Evolutionary conservation across 1,140 invertebrate species (phyloP).

Genomic region (Chrysomallon squamiferum): DNA sequence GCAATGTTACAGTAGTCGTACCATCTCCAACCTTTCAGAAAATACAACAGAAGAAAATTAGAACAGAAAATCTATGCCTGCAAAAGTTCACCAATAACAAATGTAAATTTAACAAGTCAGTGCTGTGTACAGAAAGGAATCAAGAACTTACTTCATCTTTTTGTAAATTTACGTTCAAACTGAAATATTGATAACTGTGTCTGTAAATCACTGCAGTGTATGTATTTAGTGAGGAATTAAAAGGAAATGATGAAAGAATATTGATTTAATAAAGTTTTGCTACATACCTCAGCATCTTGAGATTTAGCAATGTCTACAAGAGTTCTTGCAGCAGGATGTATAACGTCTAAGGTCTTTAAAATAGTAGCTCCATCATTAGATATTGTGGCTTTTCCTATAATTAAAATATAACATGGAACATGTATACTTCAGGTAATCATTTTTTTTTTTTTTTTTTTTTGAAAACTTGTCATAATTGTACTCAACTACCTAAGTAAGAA

Average conservation of each 20-base stretch:
- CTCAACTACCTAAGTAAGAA: not conserved
- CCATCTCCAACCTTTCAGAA: constrained; percentile 96
- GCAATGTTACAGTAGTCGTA: constrained; percentile 93
- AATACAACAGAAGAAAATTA: not conserved
- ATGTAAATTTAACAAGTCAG: too few relatives aligned
- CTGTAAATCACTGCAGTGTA: too few relatives aligned
- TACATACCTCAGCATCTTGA: constrained; percentile 94
- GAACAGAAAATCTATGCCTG: not conserved
- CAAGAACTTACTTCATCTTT: too few relatives aligned
- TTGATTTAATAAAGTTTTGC: too few relatives aligned
- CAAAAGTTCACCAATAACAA: not conserved
- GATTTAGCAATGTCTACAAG: constrained; percentile 99
- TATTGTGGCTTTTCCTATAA: constrained; percentile 86
- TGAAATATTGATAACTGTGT: too few relatives aligned
- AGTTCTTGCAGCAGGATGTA: constrained; percentile 97
- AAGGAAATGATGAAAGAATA: too few relatives aligned
- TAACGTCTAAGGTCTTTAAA: constrained; percentile 94
- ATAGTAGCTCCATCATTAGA: constrained; percentile 99
- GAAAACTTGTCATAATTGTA: not conserved
- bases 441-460: too few relatives aligned
- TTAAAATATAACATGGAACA: constrained; percentile 13
- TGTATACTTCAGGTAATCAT: not conserved
- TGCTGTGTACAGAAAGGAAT: too few relatives aligned
- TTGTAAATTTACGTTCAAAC: too few relatives aligned
- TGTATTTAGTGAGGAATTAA: too few relatives aligned